A percentile compares a stretch with the other conserved stretches of the same genome.
These are phyloP conservation scores for Fratercula arctica DNA, from an alignment of 2,797 vertebrate genomes.

Conservation along the genomic window DNA sequence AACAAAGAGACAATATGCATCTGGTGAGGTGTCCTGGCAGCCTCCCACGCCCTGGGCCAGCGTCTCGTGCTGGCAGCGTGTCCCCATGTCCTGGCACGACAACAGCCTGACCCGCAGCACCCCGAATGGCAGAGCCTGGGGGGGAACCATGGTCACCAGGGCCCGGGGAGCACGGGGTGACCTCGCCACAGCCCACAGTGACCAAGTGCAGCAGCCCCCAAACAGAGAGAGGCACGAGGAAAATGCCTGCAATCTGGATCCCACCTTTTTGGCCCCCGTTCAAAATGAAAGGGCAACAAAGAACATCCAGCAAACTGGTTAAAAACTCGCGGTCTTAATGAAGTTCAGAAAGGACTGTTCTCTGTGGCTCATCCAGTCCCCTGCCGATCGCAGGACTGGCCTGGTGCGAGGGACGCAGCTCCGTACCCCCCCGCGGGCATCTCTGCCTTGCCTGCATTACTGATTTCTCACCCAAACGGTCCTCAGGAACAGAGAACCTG, in stretches of 20 bases:
- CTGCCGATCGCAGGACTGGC: background rate
- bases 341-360: background rate
- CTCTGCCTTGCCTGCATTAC: background rate
- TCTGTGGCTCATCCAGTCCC: background rate
- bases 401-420: background rate
- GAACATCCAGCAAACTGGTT: background rate
- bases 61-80: background rate
- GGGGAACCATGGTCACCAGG: background rate
- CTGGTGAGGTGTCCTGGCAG: slow-evolving; percentile 67
- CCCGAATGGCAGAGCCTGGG: background rate
- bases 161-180: rapidly evolving
- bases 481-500: background rate
- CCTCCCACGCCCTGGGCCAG: background rate
- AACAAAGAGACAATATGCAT: slow-evolving; percentile 47
- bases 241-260: background rate
- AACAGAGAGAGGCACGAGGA: background rate
- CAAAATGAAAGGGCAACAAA: background rate
- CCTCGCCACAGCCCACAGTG: background rate
- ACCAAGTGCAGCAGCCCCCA: background rate
- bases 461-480: background rate
- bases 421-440: background rate
- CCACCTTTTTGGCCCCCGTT: background rate
- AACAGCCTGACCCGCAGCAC: background rate
- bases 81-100: background rate
- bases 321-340: background rate